Base-by-base conservation (phyloP, 2,113 vertebrate species). In the Zosterops hypoxanthus region DNA sequence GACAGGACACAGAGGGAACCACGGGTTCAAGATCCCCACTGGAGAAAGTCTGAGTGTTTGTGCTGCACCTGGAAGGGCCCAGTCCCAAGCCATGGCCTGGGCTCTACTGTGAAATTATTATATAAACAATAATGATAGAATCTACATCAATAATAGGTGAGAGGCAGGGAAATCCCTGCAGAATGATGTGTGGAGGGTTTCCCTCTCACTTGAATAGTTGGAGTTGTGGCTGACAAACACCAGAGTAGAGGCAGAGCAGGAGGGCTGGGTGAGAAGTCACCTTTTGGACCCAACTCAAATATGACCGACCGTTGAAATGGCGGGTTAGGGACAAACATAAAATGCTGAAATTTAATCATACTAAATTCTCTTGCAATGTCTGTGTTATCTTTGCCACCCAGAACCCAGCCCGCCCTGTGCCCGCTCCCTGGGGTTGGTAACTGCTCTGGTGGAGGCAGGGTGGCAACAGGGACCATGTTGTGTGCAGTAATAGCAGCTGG, bases 261-360 rank as follows among this genome's bases (percentile, higher is more conserved):
- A 95, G 75, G 46, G 78, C 57, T 73, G 91, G 70, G 13, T 41
- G 53, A 81, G 76, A 86, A 72, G 86, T 93, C 69, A 84, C 94
- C 44, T 83, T 64, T 64, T 93, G 93, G 92, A 92, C 57, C 69
- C 12, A 36, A 50, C 60, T 93, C 95, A 90, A 79, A 34, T 10
- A 64, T 31, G 61, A 15, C 41, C 86, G 71, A 90, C 93, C 22
- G 90, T 96, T 96, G 95, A 92, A 94, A 84, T 19, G 88, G 41
- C 8, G 50, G 82, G 59, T 73, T 59, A 47, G 85, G 64, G 60
- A 70, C 87, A 93, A 95, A 96, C 94, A 92, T 69, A 46, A 94
- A 94, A 90, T 72, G 86, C 82, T 90, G 85, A 88, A 94, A 90
- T 94, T 95, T 96, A 97, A 96, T 96, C 92, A 44, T 14, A 52